Base-by-base conservation (phyloP, 2,797 vertebrate genomes). In the Danio tinwini region DNA sequence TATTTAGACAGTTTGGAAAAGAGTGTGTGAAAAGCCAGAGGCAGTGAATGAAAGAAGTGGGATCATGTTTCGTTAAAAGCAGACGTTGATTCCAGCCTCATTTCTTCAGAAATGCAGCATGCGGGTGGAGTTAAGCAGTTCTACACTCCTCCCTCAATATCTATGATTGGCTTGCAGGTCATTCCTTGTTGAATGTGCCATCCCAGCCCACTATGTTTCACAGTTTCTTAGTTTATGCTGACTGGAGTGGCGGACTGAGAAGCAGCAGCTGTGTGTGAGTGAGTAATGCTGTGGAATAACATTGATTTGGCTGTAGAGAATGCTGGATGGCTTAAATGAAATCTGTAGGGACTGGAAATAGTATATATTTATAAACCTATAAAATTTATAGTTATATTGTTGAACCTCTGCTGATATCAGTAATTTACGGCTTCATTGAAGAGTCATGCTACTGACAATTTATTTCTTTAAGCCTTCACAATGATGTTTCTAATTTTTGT, bases 11-110 rank as follows among this genome's bases (percentile, higher is more conserved):
- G 78, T 67, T 63, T 67, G 62, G 49, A 83, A 67, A 82, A 80
- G 55, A 53, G 63, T 68, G 77, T 53, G 63, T 81, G 63, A 83
- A 79, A 68, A 70, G 58, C 73, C 85, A 13, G 52, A 82, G 85
- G 86, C 73, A 82, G 71, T n/a, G 62, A 85, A 85, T 71, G 9
- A 80, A 64, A 76, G 83, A 74, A 68, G 69, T 4, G 69, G 88
- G 89, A 85, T 93, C 91, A 50, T 62, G 65, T 94, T 94, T 91
- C 92, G 87, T 81, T 91, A 82, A 92, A 90, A 88, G 86, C 89
- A 73, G 84, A 85, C 65, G 79, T 78, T 89, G 79, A 74, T 85
- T 82, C 69, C 75, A 74, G 77, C 74, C 5, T 76, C 56, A 69
- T 87, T 85, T 92, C 89, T 87, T 86, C 73, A 6, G 85, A 84